Base-by-base conservation (phyloP, 2,797 vertebrate genomes). In the Ctenosaura bakeri region DNA sequence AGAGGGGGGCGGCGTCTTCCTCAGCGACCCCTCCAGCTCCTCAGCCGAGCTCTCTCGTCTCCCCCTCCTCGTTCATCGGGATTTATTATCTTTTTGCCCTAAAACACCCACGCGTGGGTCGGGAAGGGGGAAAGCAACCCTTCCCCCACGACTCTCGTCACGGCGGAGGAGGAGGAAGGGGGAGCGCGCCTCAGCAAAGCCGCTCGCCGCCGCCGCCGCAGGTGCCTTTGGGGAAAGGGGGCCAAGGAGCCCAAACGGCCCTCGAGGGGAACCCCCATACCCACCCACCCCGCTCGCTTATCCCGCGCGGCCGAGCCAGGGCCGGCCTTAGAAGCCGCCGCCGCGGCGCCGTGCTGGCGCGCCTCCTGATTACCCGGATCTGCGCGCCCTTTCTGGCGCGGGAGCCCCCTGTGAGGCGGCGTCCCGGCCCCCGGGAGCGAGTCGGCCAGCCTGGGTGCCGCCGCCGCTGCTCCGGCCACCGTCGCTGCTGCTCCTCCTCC, bases 281-380 rank as follows among this genome's bases (percentile, higher is more conserved):
- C 42, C 42, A 46, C 46, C 3, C 42, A 10, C 9, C 22, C 66
- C 66, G 6, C 22, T 8, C 0, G 3, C 77, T 24, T 8, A 9
- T 1, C 32, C 69, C 29, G 42, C 2, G 42, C 42, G 42, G 42
- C 42, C 69, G 14, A 14, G n/a, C 73, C 16, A 6, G 69, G 42
- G 38, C 13, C 32, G 66, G 24, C 69, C 64, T 29, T n/a, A 1
- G 3, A 38, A 38, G 29, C 13, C 10, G 86, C 46, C 42, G 42
- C 42, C 10, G 22, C 3, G 10, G 26, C 56, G 52, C 2, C 16
- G 38, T 1, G 6, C 26, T 5, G 29, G 50, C 24, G 54, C 9
- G 69, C 18, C 29, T 89, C 54, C 26, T 56, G 0, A 18, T 87
- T 90, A 90, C 89, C 89, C 79, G 85, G 85, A 32, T 90, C 85